Evolutionary conservation across 2,113 vertebrate genomes (phyloP), one percentile per base, ranked within the genome.

Genomic region (Dendropsophus ebraccatus): DNA sequence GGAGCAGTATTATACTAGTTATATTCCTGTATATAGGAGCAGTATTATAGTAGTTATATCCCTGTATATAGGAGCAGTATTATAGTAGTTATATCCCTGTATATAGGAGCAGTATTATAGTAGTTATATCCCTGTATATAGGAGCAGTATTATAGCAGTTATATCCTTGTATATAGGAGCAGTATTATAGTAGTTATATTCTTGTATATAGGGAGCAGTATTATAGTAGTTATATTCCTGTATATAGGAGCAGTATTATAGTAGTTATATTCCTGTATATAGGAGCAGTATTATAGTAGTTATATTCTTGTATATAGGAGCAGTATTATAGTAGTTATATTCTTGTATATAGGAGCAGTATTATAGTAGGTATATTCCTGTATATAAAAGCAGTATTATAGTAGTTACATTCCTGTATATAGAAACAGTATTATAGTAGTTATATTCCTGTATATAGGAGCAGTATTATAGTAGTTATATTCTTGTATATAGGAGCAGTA

Each of bases 61-160:
- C 58, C 12, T 60, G 58, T 60, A 60, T 16, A 60, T 60, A 60
- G 58, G 58, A 12, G 58, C n/a, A 60, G 58, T 60, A 60, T 60
- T 60, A 60, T 60, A 60, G 58, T 60, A 60, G 58, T 60, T 60
- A 60, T 60, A 60, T 60, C 25, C 58, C 25, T 60, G 58, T 60
- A 60, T 16, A 60, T 60, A 60, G 58, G 23, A 12, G 58, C n/a
- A 60, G 58, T 60, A 60, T 60, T 60, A 60, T 60, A 60, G 23
- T 60, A 60, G 58, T 25, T 41, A 41, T 41, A 41, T 41, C 8
- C 41, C 8, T 41, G 41, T 41, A 41, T 41, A 41, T 41, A 41
- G 58, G 9, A 25, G 58, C 58, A 60, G 54, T 58, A 23, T 58
- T 58, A 58, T 58, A 58, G 54, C n/a, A 58, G 54, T 58, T 58